Evolutionary conservation across 2,888 invertebrate genomes (phyloP).

Genomic region (Melipona bicolor): DNA sequence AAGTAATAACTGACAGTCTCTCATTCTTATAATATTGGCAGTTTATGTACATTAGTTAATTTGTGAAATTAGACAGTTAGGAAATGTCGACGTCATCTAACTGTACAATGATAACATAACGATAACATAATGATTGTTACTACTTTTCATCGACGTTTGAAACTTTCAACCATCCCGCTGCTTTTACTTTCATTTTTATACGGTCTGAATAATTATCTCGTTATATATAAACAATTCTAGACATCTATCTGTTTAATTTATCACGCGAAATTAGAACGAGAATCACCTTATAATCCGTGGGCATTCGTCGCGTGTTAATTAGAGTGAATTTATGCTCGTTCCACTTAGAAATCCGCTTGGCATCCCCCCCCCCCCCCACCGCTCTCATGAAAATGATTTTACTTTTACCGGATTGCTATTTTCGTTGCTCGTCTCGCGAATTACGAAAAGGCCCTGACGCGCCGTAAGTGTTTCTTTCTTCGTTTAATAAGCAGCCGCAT

Average conservation of each 20-base stretch:
- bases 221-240: background rate
- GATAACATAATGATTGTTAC: background rate
- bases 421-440: conserved; percentile 3
- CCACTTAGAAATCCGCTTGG: background rate
- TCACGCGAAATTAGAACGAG: background rate
- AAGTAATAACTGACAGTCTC: background rate
- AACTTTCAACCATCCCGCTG: background rate
- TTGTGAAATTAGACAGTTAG: background rate
- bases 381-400: conserved; percentile 17
- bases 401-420: conserved; percentile 8
- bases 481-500: conserved; percentile 40
- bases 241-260: background rate
- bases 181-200: background rate
- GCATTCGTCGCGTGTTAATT: background rate
- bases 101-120: background rate
- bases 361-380: background rate
- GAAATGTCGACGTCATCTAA: background rate
- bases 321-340: conserved; percentile 19
- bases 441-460: conserved; percentile 33
- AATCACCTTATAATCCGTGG: background rate
- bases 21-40: background rate
- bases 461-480: conserved; percentile 26
- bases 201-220: background rate
- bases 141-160: background rate
- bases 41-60: background rate